Conservation (phyloP, 2,888 invertebrate species). For the Heliconius ismenius region DNA sequence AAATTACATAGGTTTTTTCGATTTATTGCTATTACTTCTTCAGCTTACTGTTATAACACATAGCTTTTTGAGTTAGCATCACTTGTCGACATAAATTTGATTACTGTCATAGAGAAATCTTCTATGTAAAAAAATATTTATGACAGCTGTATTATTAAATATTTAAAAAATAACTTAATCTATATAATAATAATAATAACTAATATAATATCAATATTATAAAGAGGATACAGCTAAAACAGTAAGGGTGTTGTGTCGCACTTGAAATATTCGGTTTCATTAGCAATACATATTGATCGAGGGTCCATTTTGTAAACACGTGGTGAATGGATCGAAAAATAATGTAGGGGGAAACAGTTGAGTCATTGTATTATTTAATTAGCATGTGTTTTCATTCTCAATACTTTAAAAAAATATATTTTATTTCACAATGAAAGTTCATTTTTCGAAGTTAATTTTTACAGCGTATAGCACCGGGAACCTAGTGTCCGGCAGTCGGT, state of each 20-base stretch:
- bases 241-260: neutral
- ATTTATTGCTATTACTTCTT: no score
- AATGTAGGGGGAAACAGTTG: constrained; percentile 14
- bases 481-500: neutral
- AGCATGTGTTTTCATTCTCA: neutral
- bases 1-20: no score
- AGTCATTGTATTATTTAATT: constrained; percentile 7
- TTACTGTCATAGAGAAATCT: no score
- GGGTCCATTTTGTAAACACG: neutral
- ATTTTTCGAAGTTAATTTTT: neutral
- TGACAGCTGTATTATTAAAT: no score
- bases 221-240: neutral
- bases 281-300: neutral
- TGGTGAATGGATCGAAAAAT: constrained; percentile 6
- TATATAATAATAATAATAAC: no score
- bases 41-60: no score
- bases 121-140: no score
- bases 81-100: no score
- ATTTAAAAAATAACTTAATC: no score
- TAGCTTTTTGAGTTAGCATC: no score
- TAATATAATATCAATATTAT: no score
- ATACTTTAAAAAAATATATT: neutral
- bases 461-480: neutral
- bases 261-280: neutral
- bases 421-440: neutral